A percentile compares a stretch with the other conserved stretches of the same genome.
phyloP scores from a whole-genome alignment of 2,113 vertebrate genomes.

The Gracilinanus agilis region DNA sequence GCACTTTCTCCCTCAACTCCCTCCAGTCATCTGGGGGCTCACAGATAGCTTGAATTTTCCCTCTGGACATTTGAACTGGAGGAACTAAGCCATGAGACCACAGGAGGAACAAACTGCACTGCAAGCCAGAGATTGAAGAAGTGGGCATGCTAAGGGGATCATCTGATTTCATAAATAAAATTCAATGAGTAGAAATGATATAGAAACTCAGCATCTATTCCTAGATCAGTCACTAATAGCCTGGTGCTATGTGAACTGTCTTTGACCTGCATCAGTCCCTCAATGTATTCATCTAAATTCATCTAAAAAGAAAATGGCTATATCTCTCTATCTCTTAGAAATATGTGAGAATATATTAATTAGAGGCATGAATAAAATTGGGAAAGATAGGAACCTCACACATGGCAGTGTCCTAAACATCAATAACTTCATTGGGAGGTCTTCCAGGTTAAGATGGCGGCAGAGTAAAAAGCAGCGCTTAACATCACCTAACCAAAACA shows the following conservation, averaged over 20 bases:
- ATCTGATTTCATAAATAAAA: background rate
- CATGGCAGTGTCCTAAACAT: background rate
- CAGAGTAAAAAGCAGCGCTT: too few relatives aligned
- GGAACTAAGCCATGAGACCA: background rate
- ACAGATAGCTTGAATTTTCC: too few relatives aligned
- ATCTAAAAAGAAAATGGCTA: background rate
- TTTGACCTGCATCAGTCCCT: background rate
- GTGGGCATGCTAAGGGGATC: background rate
- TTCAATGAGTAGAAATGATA: background rate
- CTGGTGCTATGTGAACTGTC: background rate
- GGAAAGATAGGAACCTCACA: background rate
- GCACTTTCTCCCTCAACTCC: too few relatives aligned
- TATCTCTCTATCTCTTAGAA: background rate
- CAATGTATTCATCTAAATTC: background rate
- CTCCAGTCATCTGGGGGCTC: too few relatives aligned
- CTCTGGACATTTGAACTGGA: too few relatives aligned
- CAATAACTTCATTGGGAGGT: background rate
- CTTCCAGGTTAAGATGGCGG: too few relatives aligned
- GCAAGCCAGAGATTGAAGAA: background rate
- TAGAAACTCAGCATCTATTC: constrained; percentile 13
- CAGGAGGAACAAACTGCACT: background rate
- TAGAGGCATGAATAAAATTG: background rate
- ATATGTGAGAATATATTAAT: background rate
- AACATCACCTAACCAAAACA: too few relatives aligned
- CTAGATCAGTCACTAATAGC: background rate